Conservation (phyloP, 30 jellyfish, hydroid and myxozoan genomes). For the Pelagia noctiluca region DNA sequence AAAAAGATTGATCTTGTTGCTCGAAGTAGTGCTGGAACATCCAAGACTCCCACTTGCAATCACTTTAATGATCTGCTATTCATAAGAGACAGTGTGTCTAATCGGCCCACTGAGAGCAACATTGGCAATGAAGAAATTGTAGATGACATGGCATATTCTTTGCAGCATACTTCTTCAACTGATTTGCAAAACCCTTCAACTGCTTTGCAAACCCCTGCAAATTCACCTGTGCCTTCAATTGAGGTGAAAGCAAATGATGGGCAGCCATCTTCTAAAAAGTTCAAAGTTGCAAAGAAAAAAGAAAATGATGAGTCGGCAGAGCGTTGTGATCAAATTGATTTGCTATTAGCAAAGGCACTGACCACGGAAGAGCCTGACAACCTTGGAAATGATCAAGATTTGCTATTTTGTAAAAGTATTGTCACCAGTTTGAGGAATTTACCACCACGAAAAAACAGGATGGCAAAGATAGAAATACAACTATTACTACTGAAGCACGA, state of each 20-base stretch:
- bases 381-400: constrained; percentile 22
- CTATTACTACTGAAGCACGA: constrained; percentile 25
- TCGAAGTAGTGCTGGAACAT: constrained; percentile 28
- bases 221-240: too few relatives aligned
- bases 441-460: constrained; percentile 29
- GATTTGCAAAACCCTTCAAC: too few relatives aligned
- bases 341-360: constrained; percentile 22
- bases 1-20: constrained; percentile 24
- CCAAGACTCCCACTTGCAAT: constrained; percentile 23
- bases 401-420: constrained; percentile 46
- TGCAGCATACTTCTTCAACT: constrained; percentile 6
- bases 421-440: constrained; percentile 26
- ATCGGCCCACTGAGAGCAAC: constrained; percentile 26
- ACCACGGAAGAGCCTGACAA: neutral
- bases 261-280: too few relatives aligned
- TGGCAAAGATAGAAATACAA: constrained; percentile 40
- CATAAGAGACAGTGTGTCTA: constrained; percentile 33
- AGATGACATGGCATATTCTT: constrained; percentile 4
- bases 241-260: too few relatives aligned
- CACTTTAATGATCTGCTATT: constrained; percentile 28
- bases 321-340: constrained; percentile 23
- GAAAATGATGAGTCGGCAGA: constrained; percentile 12
- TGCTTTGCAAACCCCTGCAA: too few relatives aligned
- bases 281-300: constrained; percentile 2
- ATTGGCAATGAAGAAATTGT: constrained; percentile 8